phyloP scores from a whole-genome alignment of 2,888 invertebrate species.

The Thysanoteuthis rhombus region DNA sequence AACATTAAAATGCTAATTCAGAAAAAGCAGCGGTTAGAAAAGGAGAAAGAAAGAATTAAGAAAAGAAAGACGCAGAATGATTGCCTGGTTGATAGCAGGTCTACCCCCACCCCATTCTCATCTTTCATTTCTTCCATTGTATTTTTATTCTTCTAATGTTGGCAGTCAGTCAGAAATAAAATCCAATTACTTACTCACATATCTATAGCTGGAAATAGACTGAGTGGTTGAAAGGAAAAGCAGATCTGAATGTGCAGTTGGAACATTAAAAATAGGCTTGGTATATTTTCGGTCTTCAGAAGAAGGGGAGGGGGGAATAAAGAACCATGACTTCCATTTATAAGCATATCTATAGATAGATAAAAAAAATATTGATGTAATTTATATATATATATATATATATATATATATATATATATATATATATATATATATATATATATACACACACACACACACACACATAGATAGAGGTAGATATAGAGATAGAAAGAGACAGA shows the following conservation, averaged over 20 bases:
- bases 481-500: too few relatives aligned
- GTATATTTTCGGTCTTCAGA: not conserved
- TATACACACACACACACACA: too few relatives aligned
- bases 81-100: not conserved
- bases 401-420: too few relatives aligned
- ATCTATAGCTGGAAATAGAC: not conserved
- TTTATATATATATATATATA: not conserved
- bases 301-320: not conserved
- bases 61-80: not conserved
- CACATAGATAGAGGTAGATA: too few relatives aligned
- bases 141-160: not conserved
- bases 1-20: not conserved
- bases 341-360: not conserved
- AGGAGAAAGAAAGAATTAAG: not conserved
- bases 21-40: not conserved
- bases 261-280: not conserved
- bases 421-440: too few relatives aligned
- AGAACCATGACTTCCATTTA: not conserved
- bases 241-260: not conserved
- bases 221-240: not conserved
- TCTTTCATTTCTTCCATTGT: not conserved
- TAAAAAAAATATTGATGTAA: not conserved
- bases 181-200: constrained; percentile 12
- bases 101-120: not conserved
- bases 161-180: not conserved